Evolutionary conservation across 2,888 invertebrate species (phyloP).

Genomic region (Eupelmus urozonus): DNA sequence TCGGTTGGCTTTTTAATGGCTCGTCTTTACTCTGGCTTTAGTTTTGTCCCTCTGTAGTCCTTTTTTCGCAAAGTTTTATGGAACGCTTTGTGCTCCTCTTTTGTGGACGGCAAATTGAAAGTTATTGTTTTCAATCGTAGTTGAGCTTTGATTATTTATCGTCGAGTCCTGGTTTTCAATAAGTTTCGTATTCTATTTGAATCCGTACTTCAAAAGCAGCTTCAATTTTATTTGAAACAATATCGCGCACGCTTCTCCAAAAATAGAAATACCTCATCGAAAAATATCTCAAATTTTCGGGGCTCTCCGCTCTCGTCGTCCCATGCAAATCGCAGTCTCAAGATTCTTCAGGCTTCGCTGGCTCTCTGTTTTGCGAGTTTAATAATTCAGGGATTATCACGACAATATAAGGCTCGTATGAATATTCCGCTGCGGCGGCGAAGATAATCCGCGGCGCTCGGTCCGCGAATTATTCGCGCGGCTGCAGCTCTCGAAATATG

Average conservation of each 20-base stretch:
- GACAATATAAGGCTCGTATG: slow-evolving; percentile 54
- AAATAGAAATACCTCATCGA: too few relatives aligned
- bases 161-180: too few relatives aligned
- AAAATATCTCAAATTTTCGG: slow-evolving; percentile 1
- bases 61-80: background rate
- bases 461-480: slow-evolving; percentile 47
- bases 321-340: slow-evolving; percentile 25
- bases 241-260: too few relatives aligned
- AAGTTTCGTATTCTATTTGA: too few relatives aligned
- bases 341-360: slow-evolving; percentile 13
- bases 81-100: too few relatives aligned
- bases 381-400: slow-evolving; percentile 58
- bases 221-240: slow-evolving; percentile 14
- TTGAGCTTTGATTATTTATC: too few relatives aligned
- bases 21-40: slow-evolving; percentile 11
- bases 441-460: slow-evolving; percentile 45
- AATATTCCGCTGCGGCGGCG: slow-evolving; percentile 45
- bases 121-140: too few relatives aligned
- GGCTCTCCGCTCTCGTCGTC: background rate
- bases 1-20: slow-evolving; percentile 45
- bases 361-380: slow-evolving; percentile 38
- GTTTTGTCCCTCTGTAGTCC: too few relatives aligned
- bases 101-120: too few relatives aligned
- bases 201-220: background rate
- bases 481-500: slow-evolving; percentile 7